Evolutionary conservation across 2,888 invertebrate species (phyloP).

Genomic region (Eueremaeus valkanovi): DNA sequence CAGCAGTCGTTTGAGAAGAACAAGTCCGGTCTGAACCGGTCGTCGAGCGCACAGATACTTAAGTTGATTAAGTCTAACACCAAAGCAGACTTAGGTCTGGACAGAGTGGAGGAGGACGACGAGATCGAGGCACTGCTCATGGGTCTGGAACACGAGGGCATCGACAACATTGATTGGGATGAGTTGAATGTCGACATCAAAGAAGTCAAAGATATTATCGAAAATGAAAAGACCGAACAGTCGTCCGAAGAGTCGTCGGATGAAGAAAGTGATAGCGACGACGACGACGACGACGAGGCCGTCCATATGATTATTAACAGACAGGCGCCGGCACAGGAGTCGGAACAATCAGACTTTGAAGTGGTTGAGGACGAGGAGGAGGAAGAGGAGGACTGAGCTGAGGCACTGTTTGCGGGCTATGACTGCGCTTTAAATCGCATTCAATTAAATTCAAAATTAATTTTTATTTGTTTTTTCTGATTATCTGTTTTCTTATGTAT

Average conservation of each 20-base stretch:
- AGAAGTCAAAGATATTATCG: slow-evolving; percentile 42
- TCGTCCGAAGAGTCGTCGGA: slow-evolving; percentile 31
- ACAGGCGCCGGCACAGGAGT: slow-evolving; percentile 21
- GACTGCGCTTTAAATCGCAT: neutral
- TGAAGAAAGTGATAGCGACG: slow-evolving; percentile 34
- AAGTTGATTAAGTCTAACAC: slow-evolving; percentile 43
- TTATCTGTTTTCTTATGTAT: neutral
- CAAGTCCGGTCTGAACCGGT: slow-evolving; percentile 41
- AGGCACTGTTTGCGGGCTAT: neutral
- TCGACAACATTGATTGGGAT: slow-evolving; percentile 43
- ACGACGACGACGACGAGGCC: slow-evolving; percentile 3
- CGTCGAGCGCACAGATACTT: slow-evolving; percentile 41
- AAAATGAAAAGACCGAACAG: slow-evolving; percentile 33
- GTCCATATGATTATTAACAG: slow-evolving; percentile 27
- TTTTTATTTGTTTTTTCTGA: neutral
- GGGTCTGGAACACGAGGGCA: slow-evolving; percentile 41
- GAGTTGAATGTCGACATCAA: slow-evolving; percentile 39
- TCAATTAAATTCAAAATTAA: neutral
- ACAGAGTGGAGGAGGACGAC: slow-evolving; percentile 42
- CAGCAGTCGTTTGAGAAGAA: slow-evolving; percentile 38
- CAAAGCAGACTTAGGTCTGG: slow-evolving; percentile 38
- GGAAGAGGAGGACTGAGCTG: neutral
- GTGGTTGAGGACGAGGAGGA: slow-evolving; percentile 28
- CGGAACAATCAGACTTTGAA: slow-evolving; percentile 29
- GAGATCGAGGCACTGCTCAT: slow-evolving; percentile 40